Conservation (phyloP, 2,797 vertebrate genomes). For the Microtus californicus region DNA sequence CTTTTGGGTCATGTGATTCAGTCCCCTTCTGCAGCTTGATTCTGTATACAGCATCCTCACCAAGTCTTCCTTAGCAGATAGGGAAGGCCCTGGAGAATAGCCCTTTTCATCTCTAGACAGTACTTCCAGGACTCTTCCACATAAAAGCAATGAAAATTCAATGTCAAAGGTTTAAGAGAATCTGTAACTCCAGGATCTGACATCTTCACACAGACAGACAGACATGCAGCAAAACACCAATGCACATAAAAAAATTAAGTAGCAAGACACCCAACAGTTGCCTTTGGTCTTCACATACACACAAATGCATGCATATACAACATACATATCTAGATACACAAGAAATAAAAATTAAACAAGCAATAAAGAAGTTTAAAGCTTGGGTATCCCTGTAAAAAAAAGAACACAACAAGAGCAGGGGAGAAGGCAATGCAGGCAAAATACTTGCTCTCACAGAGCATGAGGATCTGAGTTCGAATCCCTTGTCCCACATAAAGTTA, state of each 20-base stretch:
- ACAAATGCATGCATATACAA: not conserved
- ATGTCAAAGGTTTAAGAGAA: not conserved
- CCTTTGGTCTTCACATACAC: not conserved
- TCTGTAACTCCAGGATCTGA: not conserved
- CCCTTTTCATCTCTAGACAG: not conserved
- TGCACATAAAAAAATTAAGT: not conserved
- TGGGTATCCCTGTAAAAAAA: not conserved
- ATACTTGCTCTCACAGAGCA: not conserved
- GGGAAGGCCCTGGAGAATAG: not conserved
- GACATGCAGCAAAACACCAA: not conserved
- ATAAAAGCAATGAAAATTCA: not conserved
- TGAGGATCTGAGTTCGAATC: not conserved
- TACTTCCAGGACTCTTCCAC: not conserved
- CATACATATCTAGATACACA: not conserved
- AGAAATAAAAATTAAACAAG: not conserved
- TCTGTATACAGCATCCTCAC: not conserved
- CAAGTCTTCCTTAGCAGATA: not conserved
- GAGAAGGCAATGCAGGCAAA: not conserved
- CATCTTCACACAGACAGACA: not conserved
- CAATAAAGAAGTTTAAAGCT: not conserved
- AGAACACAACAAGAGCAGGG: not conserved
- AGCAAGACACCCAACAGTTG: not conserved
- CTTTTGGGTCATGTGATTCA: not conserved
- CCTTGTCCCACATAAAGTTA: not conserved
- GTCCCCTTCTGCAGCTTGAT: rapidly evolving